Base-by-base conservation (phyloP, 2,888 invertebrate genomes). In the Campoplex nolae region DNA sequence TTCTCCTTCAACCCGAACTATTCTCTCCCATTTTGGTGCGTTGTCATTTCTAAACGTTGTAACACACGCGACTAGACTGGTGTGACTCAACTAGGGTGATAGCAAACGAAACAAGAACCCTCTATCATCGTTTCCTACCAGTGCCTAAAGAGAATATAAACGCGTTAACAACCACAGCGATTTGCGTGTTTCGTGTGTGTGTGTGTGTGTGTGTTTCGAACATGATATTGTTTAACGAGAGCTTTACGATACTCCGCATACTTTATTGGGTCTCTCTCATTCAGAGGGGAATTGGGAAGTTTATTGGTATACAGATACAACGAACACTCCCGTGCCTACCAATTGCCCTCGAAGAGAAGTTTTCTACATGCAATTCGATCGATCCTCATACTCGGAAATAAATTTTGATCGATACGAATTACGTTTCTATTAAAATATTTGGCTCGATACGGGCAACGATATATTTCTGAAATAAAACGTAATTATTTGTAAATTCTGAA, bases 31-130 rank as follows among this genome's bases (percentile, higher is more conserved):
- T 82, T 82, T 68, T 42, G 45, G 23, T 58, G 38, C 54, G 54
- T 56, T 82, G 82, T 75, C 82, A 75, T 58, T 74, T 74, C 70
- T 45, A 75, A 82, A 82, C 32, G 67, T 32, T 81, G 68, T 82
- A 75, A 81, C 81, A 85, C 62, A 77, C 76, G 70, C 70, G 67
- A 74, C 74, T 71, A 65, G 71, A 83, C 71, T 74, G 76, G 75
- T 89, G 85, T 89, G 88, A 89, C 82, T 89, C 88, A 88, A 83
- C 83, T 48, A 86, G 88, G 88, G 85, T 85, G 88, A 88, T 88
- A 67, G 80, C 54, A 56, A 23, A 76, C 84, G 85, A 85, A 85
- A 88, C 75, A 54, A 76, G 76, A 56, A 75, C 78, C 84, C 76
- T 77, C 79, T 71, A 62, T 87, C 77, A 88, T 83, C 83, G 83